Evolutionary conservation across 2,888 invertebrate species (phyloP).

Genomic region (Drosophila mimica): DNA sequence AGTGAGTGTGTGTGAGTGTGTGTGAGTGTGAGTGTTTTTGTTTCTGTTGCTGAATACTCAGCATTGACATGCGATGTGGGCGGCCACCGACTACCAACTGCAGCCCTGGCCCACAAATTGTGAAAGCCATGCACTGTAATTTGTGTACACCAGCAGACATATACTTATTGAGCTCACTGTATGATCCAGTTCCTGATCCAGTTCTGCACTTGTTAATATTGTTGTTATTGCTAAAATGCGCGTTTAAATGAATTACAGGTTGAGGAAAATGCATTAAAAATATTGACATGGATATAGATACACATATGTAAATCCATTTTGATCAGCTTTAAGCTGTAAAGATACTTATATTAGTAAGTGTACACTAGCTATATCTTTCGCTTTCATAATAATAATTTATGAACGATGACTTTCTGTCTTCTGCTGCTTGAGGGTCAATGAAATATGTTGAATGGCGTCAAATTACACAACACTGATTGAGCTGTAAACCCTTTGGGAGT

Average conservation of each 20-base stretch:
- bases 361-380: not conserved
- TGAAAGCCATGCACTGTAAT: conserved; percentile 59
- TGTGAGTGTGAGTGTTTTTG: not conserved
- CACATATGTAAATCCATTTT: not conserved
- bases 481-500: conserved; percentile 24
- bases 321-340: not conserved
- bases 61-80: conserved; percentile 73
- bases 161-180: conserved; percentile 58
- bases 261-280: conserved; percentile 16
- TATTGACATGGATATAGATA: not conserved
- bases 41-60: conserved; percentile 51
- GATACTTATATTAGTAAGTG: not conserved
- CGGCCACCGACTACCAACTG: conserved; percentile 19
- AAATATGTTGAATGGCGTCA: not conserved
- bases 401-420: not conserved
- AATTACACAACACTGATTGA: conserved; percentile 29
- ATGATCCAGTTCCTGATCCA: conserved; percentile 35
- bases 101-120: conserved; percentile 43
- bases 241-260: conserved; percentile 58
- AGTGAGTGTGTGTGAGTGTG: not conserved
- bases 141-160: conserved; percentile 63
- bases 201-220: conserved; percentile 11
- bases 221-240: conserved; percentile 42
- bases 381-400: not conserved
- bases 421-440: not conserved